phyloP scores from a whole-genome alignment of 2,113 vertebrate species.

The Nothobranchius kuhntae region DNA sequence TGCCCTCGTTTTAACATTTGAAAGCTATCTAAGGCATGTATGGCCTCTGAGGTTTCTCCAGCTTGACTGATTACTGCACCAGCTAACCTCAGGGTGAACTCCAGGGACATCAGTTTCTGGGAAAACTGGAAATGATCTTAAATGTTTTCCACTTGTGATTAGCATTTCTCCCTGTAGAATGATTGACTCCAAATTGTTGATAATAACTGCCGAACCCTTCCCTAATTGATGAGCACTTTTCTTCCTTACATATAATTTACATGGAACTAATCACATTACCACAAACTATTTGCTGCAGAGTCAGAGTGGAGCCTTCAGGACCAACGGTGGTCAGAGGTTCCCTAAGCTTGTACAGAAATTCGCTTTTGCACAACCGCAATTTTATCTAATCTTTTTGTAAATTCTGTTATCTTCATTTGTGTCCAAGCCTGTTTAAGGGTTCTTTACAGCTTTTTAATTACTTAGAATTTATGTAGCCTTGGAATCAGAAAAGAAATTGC shows the following conservation, averaged over 20 bases:
- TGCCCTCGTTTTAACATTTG: not conserved
- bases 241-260: not conserved
- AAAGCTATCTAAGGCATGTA: not conserved
- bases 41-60: not conserved
- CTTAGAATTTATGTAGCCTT: not conserved
- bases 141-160: not conserved
- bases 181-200: not conserved
- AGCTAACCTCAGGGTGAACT: not conserved
- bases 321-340: not conserved
- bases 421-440: not conserved
- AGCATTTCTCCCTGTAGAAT: not conserved
- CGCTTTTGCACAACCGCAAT: conserved; percentile 8
- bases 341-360: conserved; percentile 4
- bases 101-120: not conserved
- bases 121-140: not conserved
- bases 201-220: not conserved
- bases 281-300: not conserved
- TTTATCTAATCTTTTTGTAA: conserved; percentile 11
- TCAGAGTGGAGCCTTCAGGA: conserved; percentile 1
- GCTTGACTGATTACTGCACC: too few relatives aligned
- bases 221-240: not conserved
- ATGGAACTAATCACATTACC: conserved; percentile 1
- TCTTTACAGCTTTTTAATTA: not conserved
- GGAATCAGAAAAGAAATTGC: not conserved
- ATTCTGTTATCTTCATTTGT: not conserved